Evolutionary conservation across 1,140 invertebrate species (phyloP), one percentile per base, ranked within the genome.

Genomic region (Teleopsis dalmanni): DNA sequence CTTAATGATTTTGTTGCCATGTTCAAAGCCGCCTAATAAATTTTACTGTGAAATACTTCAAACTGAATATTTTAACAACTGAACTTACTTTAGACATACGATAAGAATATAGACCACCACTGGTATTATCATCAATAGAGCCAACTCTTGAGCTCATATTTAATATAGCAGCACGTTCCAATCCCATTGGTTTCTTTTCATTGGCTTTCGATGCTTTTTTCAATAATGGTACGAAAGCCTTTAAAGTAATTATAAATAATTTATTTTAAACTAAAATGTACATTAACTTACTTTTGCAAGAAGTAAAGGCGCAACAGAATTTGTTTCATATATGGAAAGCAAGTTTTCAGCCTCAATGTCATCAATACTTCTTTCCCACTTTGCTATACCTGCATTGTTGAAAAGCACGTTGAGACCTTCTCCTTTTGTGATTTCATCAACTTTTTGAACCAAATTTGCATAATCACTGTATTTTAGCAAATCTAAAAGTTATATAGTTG

Each of bases 1-100:
- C 86, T 86, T 77, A 95, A 76, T 4, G 85, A 86, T 70, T 84
- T 88, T 10, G 91, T 92, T 4, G 88, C 82, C 54, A 85, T 84
- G 74, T 95, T 95, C 14, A 95, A 60, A 6, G 88, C 91, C 36
- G 83, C 76, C 86, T 91, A 63, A 44, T 76, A 81, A 52, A 52
- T n/a, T n/a, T n/a, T n/a, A n/a, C n/a, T n/a, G n/a, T n/a, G n/a
- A n/a, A n/a, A n/a, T n/a, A n/a, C n/a, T n/a, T n/a, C n/a, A n/a
- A n/a, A n/a, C n/a, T n/a, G n/a, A n/a, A n/a, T n/a, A n/a, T n/a
- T n/a, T n/a, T n/a, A n/a, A n/a, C n/a, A n/a, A n/a, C n/a, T n/a
- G n/a, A n/a, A n/a, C 46, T 56, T 69, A 88, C 76, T 78, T 94
- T 93, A 29, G 88, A 90, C 53, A 85, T 83, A 62, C 88, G 76